phyloP scores from a whole-genome alignment of 2,888 invertebrate species.

The Clistopyga incitator region DNA sequence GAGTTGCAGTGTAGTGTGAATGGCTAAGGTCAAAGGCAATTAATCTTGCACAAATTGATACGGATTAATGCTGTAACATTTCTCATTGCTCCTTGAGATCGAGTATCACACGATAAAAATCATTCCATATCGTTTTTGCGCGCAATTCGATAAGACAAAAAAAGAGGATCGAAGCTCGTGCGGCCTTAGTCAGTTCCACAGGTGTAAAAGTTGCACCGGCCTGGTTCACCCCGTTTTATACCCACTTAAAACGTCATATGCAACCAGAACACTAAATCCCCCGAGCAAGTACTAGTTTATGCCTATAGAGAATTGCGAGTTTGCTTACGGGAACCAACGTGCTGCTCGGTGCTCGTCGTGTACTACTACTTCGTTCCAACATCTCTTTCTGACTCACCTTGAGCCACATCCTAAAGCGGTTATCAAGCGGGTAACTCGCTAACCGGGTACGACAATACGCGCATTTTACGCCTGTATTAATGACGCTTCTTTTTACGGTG shows the following conservation, averaged over 20 bases:
- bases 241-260: background rate
- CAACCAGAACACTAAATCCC: slow-evolving; percentile 1
- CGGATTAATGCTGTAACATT: slow-evolving; percentile 16
- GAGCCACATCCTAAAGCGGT: slow-evolving; percentile 73
- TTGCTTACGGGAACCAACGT: slow-evolving; percentile 22
- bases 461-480: slow-evolving; percentile 14
- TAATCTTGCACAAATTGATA: slow-evolving; percentile 35
- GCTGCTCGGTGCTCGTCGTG: slow-evolving; percentile 1
- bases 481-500: background rate
- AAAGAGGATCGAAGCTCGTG: slow-evolving; percentile 6
- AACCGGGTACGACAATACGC: slow-evolving; percentile 63
- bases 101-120: background rate
- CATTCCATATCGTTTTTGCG: slow-evolving; percentile 11
- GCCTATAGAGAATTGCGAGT: slow-evolving; percentile 7
- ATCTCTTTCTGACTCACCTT: slow-evolving; percentile 73
- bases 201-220: background rate
- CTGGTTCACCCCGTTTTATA: background rate
- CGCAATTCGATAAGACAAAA: slow-evolving; percentile 4
- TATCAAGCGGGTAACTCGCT: slow-evolving; percentile 63
- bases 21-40: slow-evolving; percentile 28
- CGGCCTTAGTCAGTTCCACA: slow-evolving; percentile 11
- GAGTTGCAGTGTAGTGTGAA: background rate
- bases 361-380: slow-evolving; percentile 45
- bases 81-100: slow-evolving; percentile 20
- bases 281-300: slow-evolving; percentile 5